Conservation (phyloP, 2,888 invertebrate species). For the Yponomeuta evonymella region DNA sequence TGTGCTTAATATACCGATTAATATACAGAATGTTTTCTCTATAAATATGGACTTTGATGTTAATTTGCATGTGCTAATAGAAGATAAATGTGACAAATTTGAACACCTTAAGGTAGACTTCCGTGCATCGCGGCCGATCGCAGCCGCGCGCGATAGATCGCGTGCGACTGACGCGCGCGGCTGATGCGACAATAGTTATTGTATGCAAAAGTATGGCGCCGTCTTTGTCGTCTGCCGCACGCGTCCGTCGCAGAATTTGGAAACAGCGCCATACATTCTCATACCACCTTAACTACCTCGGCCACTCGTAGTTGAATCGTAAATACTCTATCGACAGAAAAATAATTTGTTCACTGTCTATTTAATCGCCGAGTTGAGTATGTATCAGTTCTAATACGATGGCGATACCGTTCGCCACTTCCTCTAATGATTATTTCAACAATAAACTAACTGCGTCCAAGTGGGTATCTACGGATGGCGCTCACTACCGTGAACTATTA, state of each 20-base stretch:
- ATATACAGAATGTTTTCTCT: not conserved
- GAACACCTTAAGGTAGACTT: too few species aligned
- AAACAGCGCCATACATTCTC: too few species aligned
- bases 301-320: not conserved
- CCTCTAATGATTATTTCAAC: not conserved
- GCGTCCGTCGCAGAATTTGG: too few species aligned
- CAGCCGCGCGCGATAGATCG: too few species aligned
- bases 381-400: not conserved
- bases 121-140: too few species aligned
- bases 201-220: too few species aligned
- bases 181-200: too few species aligned
- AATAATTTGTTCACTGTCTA: not conserved
- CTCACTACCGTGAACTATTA: not conserved
- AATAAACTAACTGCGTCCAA: not conserved
- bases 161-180: too few species aligned
- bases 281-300: not conserved
- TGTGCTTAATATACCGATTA: not conserved
- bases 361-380: not conserved
- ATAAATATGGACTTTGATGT: conserved; percentile 4
- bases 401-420: not conserved
- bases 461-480: not conserved
- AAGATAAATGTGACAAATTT: not conserved
- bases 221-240: too few species aligned
- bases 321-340: not conserved
- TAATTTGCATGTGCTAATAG: conserved; percentile 4